phyloP scores from a whole-genome alignment of 2,888 invertebrate species.

The Cotesia congregata region DNA sequence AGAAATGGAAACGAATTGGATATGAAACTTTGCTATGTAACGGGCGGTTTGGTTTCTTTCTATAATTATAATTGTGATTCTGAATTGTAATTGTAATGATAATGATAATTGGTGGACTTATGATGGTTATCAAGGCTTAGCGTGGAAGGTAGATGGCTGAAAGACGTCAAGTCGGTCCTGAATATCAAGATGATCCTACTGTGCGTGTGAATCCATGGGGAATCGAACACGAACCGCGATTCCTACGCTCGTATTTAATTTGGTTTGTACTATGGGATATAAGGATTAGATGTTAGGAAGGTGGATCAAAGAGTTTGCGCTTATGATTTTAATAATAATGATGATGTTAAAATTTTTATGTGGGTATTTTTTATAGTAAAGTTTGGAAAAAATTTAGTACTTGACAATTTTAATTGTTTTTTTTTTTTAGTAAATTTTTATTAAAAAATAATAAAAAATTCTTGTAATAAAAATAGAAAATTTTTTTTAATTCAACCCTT shows the following conservation, averaged over 20 bases:
- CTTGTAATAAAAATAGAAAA: no score
- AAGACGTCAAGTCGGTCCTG: background rate
- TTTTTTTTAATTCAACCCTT: no score
- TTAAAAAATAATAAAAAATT: no score
- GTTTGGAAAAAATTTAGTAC: no score
- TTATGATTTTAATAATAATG: background rate
- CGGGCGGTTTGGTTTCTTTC: background rate
- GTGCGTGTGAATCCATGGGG: constrained; percentile 35
- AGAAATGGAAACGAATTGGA: background rate
- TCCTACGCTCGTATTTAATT: constrained; percentile 51
- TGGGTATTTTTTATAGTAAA: no score
- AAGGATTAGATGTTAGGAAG: constrained; percentile 52
- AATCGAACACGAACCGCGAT: constrained; percentile 23
- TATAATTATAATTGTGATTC: background rate
- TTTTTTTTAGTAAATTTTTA: no score
- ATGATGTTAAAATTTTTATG: no score
- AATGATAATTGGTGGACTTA: background rate
- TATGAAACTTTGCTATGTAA: background rate
- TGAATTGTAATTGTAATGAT: background rate
- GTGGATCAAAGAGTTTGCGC: constrained; percentile 42
- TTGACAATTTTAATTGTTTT: no score
- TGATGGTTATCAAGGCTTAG: background rate
- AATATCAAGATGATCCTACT: constrained; percentile 20
- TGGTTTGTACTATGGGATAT: constrained; percentile 42
- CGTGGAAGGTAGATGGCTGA: background rate